Evolutionary conservation across 2,113 vertebrate species (phyloP), one percentile per base, ranked within the genome.

Genomic region (Spea bombifrons): DNA sequence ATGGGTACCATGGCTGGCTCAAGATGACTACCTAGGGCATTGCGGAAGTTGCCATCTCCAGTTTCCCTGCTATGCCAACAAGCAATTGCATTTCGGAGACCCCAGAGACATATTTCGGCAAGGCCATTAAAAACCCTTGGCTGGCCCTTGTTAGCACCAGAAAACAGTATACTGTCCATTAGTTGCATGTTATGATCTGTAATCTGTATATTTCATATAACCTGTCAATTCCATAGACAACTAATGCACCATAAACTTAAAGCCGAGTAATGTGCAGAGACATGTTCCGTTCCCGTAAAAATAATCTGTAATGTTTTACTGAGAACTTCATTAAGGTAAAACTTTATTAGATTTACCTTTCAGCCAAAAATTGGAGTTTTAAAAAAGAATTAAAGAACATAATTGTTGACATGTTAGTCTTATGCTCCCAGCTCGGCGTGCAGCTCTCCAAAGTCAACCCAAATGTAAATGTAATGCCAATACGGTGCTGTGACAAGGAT

Each of bases 391-490:
- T n/a, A 49, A 70, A 50, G 5, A 47, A 71, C 69, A 71, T 53
- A 17, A 55, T 43, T 30, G 16, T 71, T 53, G 16, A 53, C 9
- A 71, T 30, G 69, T 53, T 44, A 53, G n/a, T 71, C 17, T 71
- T 17, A 43, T 9, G 17, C 49, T 71, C 53, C 16, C 17, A 17
- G 3, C 43, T 16, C 6, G 9, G 50, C 43, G 43, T 43, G 53
- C 69, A 43, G 49, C 50, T 30, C 69, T 71, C 9, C 17, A 71
- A 16, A 71, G 49, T 8, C 8, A 71, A 55, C 69, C 44, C 43
- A 71, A 71, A 71, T 71, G 49, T n/a, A 71, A 71, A 71, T 71
- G 69, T 30, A 71, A 71, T 13, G 50, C 30, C 69, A 43, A 3
- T 7, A 12, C 52, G 47, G 15, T 50, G n/a, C 8, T 70, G 47